phyloP scores from a whole-genome alignment of 2,113 vertebrate species.

The Paralichthys olivaceus region DNA sequence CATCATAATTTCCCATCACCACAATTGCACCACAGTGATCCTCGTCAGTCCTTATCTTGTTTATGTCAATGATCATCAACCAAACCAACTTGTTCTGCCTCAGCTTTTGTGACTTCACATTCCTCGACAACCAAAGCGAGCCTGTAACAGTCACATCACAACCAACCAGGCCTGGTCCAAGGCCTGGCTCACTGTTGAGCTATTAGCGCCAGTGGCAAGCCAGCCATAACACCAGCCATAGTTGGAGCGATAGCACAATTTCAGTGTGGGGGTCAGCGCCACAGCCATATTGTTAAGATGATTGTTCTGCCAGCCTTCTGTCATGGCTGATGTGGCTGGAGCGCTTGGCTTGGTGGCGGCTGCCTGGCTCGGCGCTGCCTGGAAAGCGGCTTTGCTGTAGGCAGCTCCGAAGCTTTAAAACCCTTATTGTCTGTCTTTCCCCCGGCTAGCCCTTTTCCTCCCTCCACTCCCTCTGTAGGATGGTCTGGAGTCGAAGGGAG shows the following conservation, averaged over 20 bases:
- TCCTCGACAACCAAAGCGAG: slow-evolving; percentile 69
- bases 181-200: slow-evolving; percentile 65
- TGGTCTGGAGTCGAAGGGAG: slow-evolving; percentile 68
- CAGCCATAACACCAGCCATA: slow-evolving; percentile 63
- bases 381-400: slow-evolving; percentile 85
- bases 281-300: slow-evolving; percentile 84
- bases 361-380: slow-evolving; percentile 73
- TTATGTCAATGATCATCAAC: slow-evolving; percentile 32
- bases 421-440: slow-evolving; percentile 83
- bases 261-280: slow-evolving; percentile 79
- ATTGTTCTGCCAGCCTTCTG: slow-evolving; percentile 85
- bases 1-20: neutral
- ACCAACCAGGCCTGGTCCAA: slow-evolving; percentile 43
- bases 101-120: slow-evolving; percentile 58
- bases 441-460: slow-evolving; percentile 73
- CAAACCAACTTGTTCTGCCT: slow-evolving; percentile 17
- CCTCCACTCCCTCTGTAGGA: slow-evolving; percentile 71
- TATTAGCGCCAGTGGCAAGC: slow-evolving; percentile 78
- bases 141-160: slow-evolving; percentile 43
- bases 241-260: slow-evolving; percentile 79
- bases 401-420: slow-evolving; percentile 83
- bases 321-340: slow-evolving; percentile 82
- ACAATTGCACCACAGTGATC: neutral
- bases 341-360: slow-evolving; percentile 74
- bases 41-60: slow-evolving; percentile 24